phyloP scores from a whole-genome alignment of 37 sponge, comb jelly and placozoan genomes.

The Ianthella basta region DNA sequence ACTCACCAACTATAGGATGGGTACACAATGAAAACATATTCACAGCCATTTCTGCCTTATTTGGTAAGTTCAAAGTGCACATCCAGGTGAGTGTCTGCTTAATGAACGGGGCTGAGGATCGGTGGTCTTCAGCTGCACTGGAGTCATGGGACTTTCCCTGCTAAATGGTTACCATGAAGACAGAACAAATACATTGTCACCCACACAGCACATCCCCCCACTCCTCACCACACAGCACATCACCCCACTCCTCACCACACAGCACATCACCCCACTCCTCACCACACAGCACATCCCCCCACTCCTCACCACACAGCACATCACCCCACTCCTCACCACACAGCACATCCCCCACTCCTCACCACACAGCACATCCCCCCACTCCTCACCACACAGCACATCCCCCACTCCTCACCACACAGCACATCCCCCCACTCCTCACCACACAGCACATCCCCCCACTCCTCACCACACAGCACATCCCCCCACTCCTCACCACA shows the following conservation, averaged over 20 bases:
- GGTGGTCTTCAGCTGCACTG: constrained; percentile 12
- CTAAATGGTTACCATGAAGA: neutral
- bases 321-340: neutral
- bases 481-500: neutral
- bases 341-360: neutral
- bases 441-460: neutral
- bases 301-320: too few relatives aligned
- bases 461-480: neutral
- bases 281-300: too few relatives aligned
- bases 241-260: neutral
- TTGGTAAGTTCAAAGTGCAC: constrained; percentile 33
- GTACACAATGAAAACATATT: constrained; percentile 43
- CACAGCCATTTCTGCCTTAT: constrained; percentile 51
- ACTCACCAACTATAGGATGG: constrained; percentile 61
- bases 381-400: neutral
- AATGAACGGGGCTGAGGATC: neutral
- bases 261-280: neutral
- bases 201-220: neutral
- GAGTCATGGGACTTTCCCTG: constrained; percentile 29
- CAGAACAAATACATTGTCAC: neutral
- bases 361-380: neutral
- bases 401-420: too few relatives aligned
- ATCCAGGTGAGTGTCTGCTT: constrained; percentile 34
- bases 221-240: neutral
- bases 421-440: too few relatives aligned